Evolutionary conservation across 2,113 vertebrate species (phyloP).

Genomic region (Pygoscelis adeliae): DNA sequence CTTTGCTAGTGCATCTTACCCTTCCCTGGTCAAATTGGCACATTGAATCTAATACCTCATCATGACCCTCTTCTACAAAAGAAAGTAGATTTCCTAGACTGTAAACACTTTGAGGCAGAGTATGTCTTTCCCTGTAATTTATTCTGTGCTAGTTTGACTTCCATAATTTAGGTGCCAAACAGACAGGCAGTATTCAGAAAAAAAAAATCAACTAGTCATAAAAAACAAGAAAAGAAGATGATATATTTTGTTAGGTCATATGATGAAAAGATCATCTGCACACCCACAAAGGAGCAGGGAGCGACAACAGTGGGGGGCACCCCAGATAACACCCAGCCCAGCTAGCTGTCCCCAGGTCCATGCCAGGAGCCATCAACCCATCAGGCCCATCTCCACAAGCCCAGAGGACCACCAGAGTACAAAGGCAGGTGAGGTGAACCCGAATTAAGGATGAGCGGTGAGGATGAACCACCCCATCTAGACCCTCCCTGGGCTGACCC

Average conservation of each 20-base stretch:
- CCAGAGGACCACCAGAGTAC: background rate
- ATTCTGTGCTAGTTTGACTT: background rate
- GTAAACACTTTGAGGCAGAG: background rate
- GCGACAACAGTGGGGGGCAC: background rate
- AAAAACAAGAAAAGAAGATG: background rate
- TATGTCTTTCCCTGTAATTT: background rate
- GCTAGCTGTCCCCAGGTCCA: background rate
- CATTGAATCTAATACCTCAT: background rate
- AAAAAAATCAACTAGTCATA: background rate
- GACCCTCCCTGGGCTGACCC: background rate
- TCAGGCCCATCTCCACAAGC: background rate
- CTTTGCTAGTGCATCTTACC: background rate
- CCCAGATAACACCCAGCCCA: no score
- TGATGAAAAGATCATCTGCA: background rate
- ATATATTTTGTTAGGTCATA: background rate
- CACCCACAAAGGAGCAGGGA: background rate
- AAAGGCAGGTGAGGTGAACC: no score
- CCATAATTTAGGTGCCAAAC: background rate
- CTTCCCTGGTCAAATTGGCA: background rate
- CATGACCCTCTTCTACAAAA: background rate
- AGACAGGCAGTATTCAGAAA: background rate
- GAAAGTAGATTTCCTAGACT: background rate
- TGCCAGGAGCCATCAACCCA: background rate
- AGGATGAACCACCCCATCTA: background rate
- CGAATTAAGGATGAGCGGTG: background rate